Evolutionary conservation across 2,888 invertebrate genomes (phyloP).

Genomic region (Omphaloscelis lunosa): DNA sequence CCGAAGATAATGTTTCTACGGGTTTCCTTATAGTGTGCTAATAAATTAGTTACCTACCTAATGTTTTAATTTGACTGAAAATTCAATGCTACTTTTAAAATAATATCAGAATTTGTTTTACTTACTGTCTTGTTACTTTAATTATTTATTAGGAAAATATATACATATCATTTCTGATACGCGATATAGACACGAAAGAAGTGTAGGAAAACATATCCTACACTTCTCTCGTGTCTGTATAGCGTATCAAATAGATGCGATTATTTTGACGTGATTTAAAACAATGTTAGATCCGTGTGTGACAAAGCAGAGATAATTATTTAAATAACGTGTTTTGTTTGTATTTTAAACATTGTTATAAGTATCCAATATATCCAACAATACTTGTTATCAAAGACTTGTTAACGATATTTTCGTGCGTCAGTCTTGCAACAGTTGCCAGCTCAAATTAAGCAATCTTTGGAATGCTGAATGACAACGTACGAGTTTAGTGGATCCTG

Average conservation of each 20-base stretch:
- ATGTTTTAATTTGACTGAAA: background rate
- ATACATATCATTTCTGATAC: background rate
- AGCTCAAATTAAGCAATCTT: constrained; percentile 65
- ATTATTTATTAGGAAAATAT: background rate
- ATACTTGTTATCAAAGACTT: constrained; percentile 34
- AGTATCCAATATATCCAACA: constrained; percentile 30
- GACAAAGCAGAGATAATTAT: constrained; percentile 9
- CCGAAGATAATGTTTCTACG: background rate
- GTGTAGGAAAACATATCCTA: too few relatives aligned
- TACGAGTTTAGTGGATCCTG: constrained; percentile 74
- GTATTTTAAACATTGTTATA: constrained; percentile 9
- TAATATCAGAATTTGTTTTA: background rate
- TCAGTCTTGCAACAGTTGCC: constrained; percentile 64
- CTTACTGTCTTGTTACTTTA: background rate
- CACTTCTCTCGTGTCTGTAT: background rate
- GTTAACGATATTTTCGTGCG: constrained; percentile 39
- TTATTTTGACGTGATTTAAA: background rate
- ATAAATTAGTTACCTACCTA: background rate
- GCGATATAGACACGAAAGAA: too few relatives aligned
- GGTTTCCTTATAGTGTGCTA: background rate
- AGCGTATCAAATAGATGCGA: too few relatives aligned
- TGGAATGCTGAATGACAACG: constrained; percentile 69
- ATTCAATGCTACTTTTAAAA: background rate
- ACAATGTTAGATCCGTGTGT: constrained; percentile 10
- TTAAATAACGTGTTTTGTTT: constrained; percentile 29